phyloP scores from a whole-genome alignment of 1,140 invertebrate species.

The Stegodyphus mimosarum region DNA sequence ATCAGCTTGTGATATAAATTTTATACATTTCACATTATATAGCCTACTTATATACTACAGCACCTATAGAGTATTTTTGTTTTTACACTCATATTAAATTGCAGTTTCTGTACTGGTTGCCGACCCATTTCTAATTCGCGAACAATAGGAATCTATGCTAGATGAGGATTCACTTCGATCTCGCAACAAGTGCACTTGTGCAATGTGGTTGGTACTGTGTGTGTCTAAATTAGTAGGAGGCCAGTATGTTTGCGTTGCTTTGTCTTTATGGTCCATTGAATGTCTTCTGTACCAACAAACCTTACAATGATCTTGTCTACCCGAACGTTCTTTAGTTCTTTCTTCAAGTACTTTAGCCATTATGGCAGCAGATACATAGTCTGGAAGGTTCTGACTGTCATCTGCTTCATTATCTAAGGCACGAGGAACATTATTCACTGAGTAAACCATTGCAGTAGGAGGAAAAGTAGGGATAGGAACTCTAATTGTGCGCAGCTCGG shows the following conservation, averaged over 20 bases:
- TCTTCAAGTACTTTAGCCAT: constrained; percentile 94
- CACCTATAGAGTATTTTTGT: too few species aligned
- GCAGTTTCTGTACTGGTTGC: constrained; percentile 60
- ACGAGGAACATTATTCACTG: constrained; percentile 73
- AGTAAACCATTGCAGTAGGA: constrained; percentile 89
- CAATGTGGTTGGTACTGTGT: constrained; percentile 14
- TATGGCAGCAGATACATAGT: constrained; percentile 89
- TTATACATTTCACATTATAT: neutral
- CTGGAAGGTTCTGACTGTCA: constrained; percentile 69
- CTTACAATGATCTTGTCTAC: constrained; percentile 67
- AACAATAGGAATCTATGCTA: constrained; percentile 54
- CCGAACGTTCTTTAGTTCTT: constrained; percentile 77
- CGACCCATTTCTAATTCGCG: constrained; percentile 36
- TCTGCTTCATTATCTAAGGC: constrained; percentile 41
- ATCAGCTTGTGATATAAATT: too few species aligned
- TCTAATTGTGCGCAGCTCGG: constrained; percentile 71
- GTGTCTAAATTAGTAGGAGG: neutral
- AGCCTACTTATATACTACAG: constrained; percentile 29
- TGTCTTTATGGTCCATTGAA: constrained; percentile 48
- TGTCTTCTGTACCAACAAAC: constrained; percentile 41
- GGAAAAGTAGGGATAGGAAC: constrained; percentile 87
- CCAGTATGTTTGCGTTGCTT: constrained; percentile 61
- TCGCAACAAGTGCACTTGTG: constrained; percentile 36
- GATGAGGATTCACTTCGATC: constrained; percentile 56
- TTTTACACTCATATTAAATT: too few species aligned